Percentiles rank a stretch among this genome's conserved stretches.
Conservation (phyloP, 2,113 vertebrate species). For the Uropsilus gracilis region DNA sequence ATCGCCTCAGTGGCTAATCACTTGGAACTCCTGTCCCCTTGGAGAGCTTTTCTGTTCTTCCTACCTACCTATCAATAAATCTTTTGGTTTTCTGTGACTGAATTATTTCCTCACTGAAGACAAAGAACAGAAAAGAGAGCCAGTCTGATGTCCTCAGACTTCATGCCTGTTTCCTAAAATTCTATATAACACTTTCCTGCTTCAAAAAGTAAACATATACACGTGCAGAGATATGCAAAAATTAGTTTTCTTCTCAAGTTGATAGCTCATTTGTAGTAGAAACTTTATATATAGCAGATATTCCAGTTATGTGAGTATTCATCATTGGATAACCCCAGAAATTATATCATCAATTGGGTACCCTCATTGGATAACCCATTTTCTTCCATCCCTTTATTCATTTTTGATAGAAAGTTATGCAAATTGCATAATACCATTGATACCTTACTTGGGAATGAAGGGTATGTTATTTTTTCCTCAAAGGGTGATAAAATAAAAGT, state of each 20-base stretch:
- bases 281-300: not conserved
- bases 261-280: not conserved
- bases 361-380: not conserved
- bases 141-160: too few species aligned
- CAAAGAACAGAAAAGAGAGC: too few species aligned
- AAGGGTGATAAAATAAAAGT: not conserved
- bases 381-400: not conserved
- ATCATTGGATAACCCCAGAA: not conserved
- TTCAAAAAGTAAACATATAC: not conserved
- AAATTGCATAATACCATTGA: not conserved
- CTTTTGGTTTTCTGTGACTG: too few species aligned
- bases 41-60: too few species aligned
- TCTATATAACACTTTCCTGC: too few species aligned
- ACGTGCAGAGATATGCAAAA: not conserved
- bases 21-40: too few species aligned
- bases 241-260: not conserved
- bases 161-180: too few species aligned
- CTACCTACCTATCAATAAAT: too few species aligned
- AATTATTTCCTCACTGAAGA: too few species aligned
- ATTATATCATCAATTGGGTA: not conserved
- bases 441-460: not conserved
- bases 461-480: not conserved
- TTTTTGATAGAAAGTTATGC: not conserved
- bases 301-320: not conserved
- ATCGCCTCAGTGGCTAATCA: too few species aligned